Evolutionary conservation across 2,797 vertebrate species (phyloP).

Genomic region (Limnodromus scolopaceus): DNA sequence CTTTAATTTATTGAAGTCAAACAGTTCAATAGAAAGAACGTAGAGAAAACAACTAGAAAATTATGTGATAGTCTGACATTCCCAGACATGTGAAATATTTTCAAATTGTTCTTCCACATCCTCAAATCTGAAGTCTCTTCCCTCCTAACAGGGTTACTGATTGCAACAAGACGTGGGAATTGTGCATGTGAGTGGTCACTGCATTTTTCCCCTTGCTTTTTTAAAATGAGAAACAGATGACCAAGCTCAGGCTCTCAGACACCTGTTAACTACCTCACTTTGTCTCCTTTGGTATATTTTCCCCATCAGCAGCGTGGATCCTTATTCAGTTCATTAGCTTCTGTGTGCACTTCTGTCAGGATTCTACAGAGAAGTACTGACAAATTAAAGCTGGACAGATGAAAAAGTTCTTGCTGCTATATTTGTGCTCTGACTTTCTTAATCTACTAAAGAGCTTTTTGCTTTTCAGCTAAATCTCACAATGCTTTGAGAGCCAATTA

Average conservation of each 20-base stretch:
- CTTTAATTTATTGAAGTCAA: neutral
- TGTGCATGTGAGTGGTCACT: neutral
- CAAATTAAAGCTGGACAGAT: neutral
- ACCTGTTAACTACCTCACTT: neutral
- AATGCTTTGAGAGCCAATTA: neutral
- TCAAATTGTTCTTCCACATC: neutral
- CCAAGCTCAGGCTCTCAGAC: neutral
- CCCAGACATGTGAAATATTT: neutral
- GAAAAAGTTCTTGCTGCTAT: neutral
- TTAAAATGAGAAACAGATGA: neutral
- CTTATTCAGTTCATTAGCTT: neutral
- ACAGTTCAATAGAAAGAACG: neutral
- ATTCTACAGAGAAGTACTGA: neutral
- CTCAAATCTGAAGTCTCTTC: neutral
- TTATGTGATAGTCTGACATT: neutral
- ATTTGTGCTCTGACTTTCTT: neutral
- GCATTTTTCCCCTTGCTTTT: accelerated
- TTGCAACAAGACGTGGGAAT: neutral
- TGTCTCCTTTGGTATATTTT: neutral
- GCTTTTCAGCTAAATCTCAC: neutral
- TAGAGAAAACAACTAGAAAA: neutral
- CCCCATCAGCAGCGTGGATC: neutral
- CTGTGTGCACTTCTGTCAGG: neutral
- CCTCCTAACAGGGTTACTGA: neutral
- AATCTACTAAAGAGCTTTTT: neutral